phyloP scores from a whole-genome alignment of 2,797 vertebrate genomes.

The Sternarchorhynchus goeldii region DNA sequence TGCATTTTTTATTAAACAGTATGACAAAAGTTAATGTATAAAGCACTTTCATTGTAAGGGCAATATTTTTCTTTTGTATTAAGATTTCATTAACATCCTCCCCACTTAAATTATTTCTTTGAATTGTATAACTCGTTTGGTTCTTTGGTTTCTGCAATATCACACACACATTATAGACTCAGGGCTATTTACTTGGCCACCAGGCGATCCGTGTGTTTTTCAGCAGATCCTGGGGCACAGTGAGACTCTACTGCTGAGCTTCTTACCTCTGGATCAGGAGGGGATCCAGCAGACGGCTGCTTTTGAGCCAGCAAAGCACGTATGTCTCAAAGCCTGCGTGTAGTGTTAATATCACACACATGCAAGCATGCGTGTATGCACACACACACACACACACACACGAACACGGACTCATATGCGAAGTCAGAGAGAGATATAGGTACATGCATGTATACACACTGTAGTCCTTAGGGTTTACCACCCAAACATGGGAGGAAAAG shows the following conservation, averaged over 20 bases:
- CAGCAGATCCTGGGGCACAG: conserved; percentile 21
- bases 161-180: too few species aligned
- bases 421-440: conserved; percentile 27
- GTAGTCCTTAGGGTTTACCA: conserved; percentile 76
- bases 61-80: conserved; percentile 15
- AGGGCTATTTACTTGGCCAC: not conserved
- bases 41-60: not conserved
- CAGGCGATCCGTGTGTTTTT: not conserved
- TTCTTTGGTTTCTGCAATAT: not conserved
- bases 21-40: not conserved
- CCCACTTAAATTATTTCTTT: not conserved
- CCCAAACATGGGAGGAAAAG: conserved; percentile 77
- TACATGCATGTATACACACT: conserved; percentile 58
- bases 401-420: not conserved
- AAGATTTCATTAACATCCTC: conserved; percentile 64
- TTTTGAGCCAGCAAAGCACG: conserved; percentile 70
- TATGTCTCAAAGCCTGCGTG: conserved; percentile 71
- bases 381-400: conserved; percentile 43
- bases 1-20: not conserved
- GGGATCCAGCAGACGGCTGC: conserved; percentile 67
- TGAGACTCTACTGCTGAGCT: not conserved
- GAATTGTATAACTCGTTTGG: not conserved
- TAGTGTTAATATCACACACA: conserved; percentile 69
- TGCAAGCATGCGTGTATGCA: not conserved
- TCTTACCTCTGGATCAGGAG: conserved; percentile 65